phyloP scores from a whole-genome alignment of 2,888 invertebrate species.

The Ypsolopha scabrella region DNA sequence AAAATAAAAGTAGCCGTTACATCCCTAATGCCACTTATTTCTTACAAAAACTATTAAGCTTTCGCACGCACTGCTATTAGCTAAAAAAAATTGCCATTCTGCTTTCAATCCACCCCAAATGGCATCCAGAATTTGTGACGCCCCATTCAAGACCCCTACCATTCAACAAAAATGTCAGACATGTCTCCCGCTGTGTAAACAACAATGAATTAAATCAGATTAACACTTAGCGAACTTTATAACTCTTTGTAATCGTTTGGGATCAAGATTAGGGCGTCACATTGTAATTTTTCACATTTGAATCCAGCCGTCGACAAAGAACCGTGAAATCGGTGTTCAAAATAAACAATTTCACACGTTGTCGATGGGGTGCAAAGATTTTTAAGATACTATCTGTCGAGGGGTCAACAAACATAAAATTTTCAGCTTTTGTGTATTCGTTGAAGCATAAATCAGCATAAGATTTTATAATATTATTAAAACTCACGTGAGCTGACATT shows the following conservation, averaged over 20 bases:
- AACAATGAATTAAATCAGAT: conserved; percentile 64
- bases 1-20: not conserved
- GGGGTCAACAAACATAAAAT: conserved; percentile 16
- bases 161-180: conserved; percentile 32
- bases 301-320: conserved; percentile 40
- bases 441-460: not conserved
- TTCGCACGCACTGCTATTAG: not conserved
- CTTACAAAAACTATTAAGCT: not conserved
- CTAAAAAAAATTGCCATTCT: not conserved
- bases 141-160: not conserved
- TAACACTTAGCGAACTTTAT: conserved; percentile 55
- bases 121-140: not conserved
- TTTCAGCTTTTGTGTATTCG: conserved; percentile 5
- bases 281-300: conserved; percentile 57
- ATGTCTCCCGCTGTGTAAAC: conserved; percentile 49
- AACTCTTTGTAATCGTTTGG: conserved; percentile 49
- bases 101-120: not conserved
- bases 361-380: conserved; percentile 32
- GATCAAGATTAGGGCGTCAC: conserved; percentile 64
- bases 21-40: not conserved
- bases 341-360: conserved; percentile 56
- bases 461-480: too few species aligned
- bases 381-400: conserved; percentile 29
- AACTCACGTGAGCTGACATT: too few species aligned
- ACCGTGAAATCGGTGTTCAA: conserved; percentile 37